phyloP scores from a whole-genome alignment of 2,888 invertebrate species.

The Tinea semifulvella region DNA sequence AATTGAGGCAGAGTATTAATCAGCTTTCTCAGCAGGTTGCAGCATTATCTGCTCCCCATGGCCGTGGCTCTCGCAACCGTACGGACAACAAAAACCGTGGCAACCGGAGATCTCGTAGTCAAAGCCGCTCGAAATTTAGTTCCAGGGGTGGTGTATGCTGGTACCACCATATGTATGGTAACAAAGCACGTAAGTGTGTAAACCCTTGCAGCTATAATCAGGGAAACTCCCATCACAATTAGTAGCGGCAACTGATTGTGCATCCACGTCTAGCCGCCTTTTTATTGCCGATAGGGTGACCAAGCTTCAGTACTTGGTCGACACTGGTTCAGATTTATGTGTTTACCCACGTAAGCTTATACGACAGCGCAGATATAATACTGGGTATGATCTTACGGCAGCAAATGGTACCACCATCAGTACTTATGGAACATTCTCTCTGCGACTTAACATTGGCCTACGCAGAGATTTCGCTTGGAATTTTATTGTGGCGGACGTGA shows the following conservation, averaged over 20 bases:
- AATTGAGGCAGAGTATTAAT: not conserved
- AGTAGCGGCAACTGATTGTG: too few species aligned
- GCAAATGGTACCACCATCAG: slow-evolving; percentile 28
- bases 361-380: not conserved
- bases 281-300: slow-evolving; percentile 15
- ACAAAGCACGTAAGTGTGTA: not conserved
- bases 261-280: slow-evolving; percentile 13
- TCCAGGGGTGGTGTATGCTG: not conserved
- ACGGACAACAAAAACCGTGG: too few species aligned
- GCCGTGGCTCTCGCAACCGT: not conserved
- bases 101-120: not conserved
- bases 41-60: not conserved
- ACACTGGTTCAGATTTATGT: too few species aligned
- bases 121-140: not conserved
- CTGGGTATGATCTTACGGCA: slow-evolving; percentile 25
- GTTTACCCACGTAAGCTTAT: slow-evolving; percentile 22
- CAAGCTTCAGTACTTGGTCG: slow-evolving; percentile 13
- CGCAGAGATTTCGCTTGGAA: slow-evolving; percentile 23
- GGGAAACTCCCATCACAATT: not conserved
- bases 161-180: not conserved
- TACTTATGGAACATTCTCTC: slow-evolving; percentile 18
- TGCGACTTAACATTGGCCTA: not conserved
- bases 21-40: not conserved
- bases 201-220: not conserved
- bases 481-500: slow-evolving; percentile 29